Evolutionary conservation across 2,888 invertebrate genomes (phyloP).

Genomic region (Trichacis sp.): DNA sequence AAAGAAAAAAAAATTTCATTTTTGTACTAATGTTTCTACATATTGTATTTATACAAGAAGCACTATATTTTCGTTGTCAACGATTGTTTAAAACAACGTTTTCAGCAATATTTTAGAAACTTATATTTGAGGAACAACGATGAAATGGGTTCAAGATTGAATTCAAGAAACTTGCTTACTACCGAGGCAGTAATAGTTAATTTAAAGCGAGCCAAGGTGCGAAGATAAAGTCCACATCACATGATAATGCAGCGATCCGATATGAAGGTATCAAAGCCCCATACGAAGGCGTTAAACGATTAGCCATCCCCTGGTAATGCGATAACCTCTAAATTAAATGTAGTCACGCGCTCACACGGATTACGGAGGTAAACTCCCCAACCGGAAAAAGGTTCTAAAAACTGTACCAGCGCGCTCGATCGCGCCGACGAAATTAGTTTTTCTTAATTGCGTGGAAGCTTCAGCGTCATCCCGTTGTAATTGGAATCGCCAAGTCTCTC

Average conservation of each 20-base stretch:
- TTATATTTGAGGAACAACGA: neutral
- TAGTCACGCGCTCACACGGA: conserved; percentile 48
- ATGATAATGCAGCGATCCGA: conserved; percentile 11
- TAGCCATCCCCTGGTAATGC: conserved; percentile 53
- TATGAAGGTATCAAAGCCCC: conserved; percentile 16
- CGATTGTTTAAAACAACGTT: no score
- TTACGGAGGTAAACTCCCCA: conserved; percentile 42
- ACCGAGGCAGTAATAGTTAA: neutral
- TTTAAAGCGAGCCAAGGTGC: neutral
- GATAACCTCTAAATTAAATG: conserved; percentile 63
- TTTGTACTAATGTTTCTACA: no score
- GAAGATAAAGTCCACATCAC: conserved; percentile 1
- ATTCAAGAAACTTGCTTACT: neutral
- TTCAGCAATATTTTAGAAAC: no score
- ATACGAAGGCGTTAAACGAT: conserved; percentile 56
- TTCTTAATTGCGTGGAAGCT: conserved; percentile 61
- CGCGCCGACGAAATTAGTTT: conserved; percentile 61
- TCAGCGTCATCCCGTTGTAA: conserved; percentile 40
- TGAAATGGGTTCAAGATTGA: neutral
- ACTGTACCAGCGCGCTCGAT: conserved; percentile 19
- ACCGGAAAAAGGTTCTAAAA: conserved; percentile 23
- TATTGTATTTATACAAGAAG: no score
- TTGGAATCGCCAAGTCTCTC: conserved; percentile 47
- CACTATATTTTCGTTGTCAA: no score
- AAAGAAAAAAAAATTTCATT: no score